Percentiles rank a stretch among this genome's conserved stretches.
These are phyloP conservation scores for Subanguina moxae DNA, from an alignment of 1,140 invertebrate genomes.

Conservation along the genomic window DNA sequence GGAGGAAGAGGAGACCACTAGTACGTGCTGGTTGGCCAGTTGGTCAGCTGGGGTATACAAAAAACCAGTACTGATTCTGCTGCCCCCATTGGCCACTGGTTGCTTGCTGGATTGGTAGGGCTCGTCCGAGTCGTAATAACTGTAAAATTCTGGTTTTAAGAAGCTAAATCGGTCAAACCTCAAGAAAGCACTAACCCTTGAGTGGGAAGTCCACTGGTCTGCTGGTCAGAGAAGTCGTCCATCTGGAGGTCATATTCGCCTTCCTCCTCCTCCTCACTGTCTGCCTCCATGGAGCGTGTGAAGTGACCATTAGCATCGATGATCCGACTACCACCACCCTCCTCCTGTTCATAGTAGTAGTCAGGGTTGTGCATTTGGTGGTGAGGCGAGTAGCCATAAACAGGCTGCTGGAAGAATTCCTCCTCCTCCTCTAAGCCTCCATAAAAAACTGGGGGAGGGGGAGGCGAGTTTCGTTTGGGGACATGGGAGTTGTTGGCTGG, in stretches of 20 bases:
- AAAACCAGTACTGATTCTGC: too few species aligned
- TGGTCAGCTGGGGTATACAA: not conserved
- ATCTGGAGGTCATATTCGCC: conserved; percentile 33
- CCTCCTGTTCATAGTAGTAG: not conserved
- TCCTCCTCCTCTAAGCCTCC: not conserved
- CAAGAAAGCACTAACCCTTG: too few species aligned
- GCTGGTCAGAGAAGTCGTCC: conserved; percentile 19
- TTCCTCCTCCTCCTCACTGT: conserved; percentile 64
- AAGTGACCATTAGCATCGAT: conserved; percentile 3
- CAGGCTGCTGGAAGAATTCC: too few species aligned
- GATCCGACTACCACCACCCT: not conserved
- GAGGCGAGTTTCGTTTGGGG: not conserved
- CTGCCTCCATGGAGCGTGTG: not conserved
- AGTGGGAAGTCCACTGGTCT: not conserved
- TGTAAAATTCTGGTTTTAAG: too few species aligned
- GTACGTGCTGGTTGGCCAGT: not conserved
- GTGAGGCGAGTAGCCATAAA: not conserved
- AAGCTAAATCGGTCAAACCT: too few species aligned
- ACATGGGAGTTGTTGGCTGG: not conserved
- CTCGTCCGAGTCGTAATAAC: too few species aligned
- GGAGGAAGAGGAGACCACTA: not conserved
- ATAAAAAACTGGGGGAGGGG: not conserved
- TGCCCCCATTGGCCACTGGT: too few species aligned
- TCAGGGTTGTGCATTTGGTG: not conserved
- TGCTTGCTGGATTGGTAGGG: too few species aligned